Evolutionary conservation across 1,140 invertebrate genomes (phyloP).

Genomic region (Drosophila fuyamai): DNA sequence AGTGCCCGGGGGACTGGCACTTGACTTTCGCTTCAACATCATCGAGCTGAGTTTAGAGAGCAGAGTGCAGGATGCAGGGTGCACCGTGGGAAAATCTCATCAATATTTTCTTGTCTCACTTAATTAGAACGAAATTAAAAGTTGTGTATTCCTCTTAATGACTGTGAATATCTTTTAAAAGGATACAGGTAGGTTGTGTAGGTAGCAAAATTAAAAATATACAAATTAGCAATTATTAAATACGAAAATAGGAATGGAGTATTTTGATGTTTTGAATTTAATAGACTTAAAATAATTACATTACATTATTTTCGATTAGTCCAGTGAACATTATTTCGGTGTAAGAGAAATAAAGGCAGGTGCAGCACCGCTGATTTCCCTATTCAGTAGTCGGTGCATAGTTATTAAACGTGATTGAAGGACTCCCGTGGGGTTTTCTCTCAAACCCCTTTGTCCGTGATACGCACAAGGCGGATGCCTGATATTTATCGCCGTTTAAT

Average conservation of each 20-base stretch:
- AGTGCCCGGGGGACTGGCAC: constrained; percentile 20
- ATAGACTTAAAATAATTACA: too few relatives aligned
- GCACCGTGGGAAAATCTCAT: constrained; percentile 1
- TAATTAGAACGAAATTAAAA: neutral
- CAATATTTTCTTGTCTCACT: neutral
- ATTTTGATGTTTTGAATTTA: too few relatives aligned
- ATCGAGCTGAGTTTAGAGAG: neutral
- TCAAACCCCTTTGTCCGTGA: neutral
- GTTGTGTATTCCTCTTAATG: too few relatives aligned
- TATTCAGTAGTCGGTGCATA: neutral
- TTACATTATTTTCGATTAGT: too few relatives aligned
- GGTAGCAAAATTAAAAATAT: too few relatives aligned
- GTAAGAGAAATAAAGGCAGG: neutral
- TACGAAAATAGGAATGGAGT: too few relatives aligned
- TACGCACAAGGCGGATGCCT: constrained; percentile 5
- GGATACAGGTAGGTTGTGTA: too few relatives aligned
- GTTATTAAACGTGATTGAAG: constrained; percentile 9
- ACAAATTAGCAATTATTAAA: too few relatives aligned
- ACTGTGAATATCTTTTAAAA: too few relatives aligned
- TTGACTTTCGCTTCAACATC: constrained; percentile 36
- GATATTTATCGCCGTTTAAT: constrained; percentile 9
- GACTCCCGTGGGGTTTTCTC: neutral
- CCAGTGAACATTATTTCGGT: too few relatives aligned
- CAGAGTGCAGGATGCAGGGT: neutral
- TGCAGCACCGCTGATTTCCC: neutral